These are phyloP conservation scores for Eulemur albifrons DNA, from an alignment of 2,797 vertebrate species.

Conservation along the genomic window DNA sequence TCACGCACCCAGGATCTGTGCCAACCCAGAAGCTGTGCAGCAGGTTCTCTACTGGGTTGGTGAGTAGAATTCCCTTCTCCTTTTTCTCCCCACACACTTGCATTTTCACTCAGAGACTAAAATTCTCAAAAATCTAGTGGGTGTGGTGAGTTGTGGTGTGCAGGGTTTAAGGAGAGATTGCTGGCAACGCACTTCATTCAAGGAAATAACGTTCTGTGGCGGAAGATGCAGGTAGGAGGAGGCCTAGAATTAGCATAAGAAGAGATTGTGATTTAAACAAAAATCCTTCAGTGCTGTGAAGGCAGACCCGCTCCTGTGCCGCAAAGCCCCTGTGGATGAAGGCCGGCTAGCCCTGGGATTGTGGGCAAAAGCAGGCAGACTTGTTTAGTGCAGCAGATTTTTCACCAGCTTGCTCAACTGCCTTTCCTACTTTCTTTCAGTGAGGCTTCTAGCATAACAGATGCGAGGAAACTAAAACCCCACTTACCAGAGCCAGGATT, in stretches of 20 bases:
- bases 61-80: neutral
- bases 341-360: neutral
- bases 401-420: neutral
- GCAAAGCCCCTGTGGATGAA: neutral
- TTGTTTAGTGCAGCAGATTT: neutral
- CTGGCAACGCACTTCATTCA: neutral
- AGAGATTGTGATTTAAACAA: neutral
- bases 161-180: neutral
- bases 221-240: neutral
- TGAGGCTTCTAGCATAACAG: neutral
- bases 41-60: fast-evolving
- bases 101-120: neutral
- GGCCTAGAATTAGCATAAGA: neutral
- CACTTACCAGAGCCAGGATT: neutral
- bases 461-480: neutral
- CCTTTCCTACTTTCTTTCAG: neutral
- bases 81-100: neutral
- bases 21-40: neutral
- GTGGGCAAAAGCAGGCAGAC: too few species aligned
- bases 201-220: neutral
- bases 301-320: neutral
- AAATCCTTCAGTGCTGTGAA: neutral
- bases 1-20: too few species aligned
- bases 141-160: neutral
- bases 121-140: neutral